Evolutionary conservation across 2,888 invertebrate genomes (phyloP), one percentile per base, ranked within the genome.

Genomic region (Pedicia rivosa): DNA sequence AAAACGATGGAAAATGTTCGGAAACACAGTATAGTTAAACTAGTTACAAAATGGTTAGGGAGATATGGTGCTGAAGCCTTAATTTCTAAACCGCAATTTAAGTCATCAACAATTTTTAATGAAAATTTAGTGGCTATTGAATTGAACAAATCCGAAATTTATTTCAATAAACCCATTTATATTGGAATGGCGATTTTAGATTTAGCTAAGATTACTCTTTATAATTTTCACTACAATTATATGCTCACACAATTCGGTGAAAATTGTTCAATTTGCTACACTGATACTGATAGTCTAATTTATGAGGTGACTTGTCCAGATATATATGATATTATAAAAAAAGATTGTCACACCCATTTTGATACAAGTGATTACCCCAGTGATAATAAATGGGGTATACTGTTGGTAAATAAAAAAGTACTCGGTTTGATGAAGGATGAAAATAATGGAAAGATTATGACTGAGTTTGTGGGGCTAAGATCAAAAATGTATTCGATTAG

Each of bases 51-150:
- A n/a, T n/a, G n/a, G n/a, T n/a, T n/a, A n/a, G n/a, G n/a, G n/a
- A n/a, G n/a, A n/a, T n/a, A n/a, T n/a, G n/a, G n/a, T n/a, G n/a
- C n/a, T n/a, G n/a, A n/a, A n/a, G n/a, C n/a, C n/a, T n/a, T 32
- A 32, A 32, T 32, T 32, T 12, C 32, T 6, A 22, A 20, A n/a
- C 32, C 53, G 1, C 50, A 55, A 43, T 58, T 56, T 44, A 49
- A 54, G 22, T 52, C 47, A 39, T 19, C 46, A 4, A 48, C 45
- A 6, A 45, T 55, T 35, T 53, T 56, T 43, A 41, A 43, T 19
- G 49, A 55, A 46, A 47, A 51, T 43, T 43, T 57, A 14, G 48
- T 53, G n/a, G 49, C 52, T 5, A 43, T 50, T 26, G 45, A 52
- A 37, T 19, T 51, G 25, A 40, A 37, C 2, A 43, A 43, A 39